A percentile compares a stretch with the other conserved stretches of the same genome.
phyloP scores from a whole-genome alignment of 2,797 vertebrate species.

The Sparidentex hasta region DNA sequence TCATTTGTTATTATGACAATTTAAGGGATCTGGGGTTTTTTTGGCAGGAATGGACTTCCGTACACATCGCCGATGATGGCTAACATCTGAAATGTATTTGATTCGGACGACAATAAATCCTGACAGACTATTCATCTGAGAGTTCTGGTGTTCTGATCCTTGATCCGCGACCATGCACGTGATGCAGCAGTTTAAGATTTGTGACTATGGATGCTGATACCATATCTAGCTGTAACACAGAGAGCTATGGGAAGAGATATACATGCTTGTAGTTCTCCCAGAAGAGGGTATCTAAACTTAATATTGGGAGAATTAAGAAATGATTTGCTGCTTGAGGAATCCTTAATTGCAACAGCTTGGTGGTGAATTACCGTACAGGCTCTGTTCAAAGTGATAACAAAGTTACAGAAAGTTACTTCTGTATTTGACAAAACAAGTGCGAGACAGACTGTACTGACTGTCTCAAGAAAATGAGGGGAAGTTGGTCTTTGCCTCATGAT shows the following conservation, averaged over 20 bases:
- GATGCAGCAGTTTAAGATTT: no score
- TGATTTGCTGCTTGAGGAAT: background rate
- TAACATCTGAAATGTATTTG: no score
- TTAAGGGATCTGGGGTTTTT: no score
- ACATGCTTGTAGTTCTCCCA: background rate
- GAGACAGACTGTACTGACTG: background rate
- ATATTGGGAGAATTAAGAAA: background rate
- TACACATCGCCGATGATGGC: no score
- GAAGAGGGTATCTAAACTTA: background rate
- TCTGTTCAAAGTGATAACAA: background rate
- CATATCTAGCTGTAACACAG: background rate
- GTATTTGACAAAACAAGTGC: slow-evolving; percentile 5
- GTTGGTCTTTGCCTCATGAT: background rate
- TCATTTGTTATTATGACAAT: no score
- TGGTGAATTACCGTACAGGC: background rate
- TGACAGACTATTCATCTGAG: no score
- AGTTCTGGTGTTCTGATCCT: no score
- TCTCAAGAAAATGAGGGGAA: background rate
- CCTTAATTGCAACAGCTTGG: background rate
- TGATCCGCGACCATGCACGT: no score
- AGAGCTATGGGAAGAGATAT: background rate
- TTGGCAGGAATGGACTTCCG: no score
- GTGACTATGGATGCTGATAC: no score
- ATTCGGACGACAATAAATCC: no score
- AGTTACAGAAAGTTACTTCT: slow-evolving; percentile 7